Base-by-base conservation (phyloP, 2,113 vertebrate species). In the Choloepus hoffmanni region DNA sequence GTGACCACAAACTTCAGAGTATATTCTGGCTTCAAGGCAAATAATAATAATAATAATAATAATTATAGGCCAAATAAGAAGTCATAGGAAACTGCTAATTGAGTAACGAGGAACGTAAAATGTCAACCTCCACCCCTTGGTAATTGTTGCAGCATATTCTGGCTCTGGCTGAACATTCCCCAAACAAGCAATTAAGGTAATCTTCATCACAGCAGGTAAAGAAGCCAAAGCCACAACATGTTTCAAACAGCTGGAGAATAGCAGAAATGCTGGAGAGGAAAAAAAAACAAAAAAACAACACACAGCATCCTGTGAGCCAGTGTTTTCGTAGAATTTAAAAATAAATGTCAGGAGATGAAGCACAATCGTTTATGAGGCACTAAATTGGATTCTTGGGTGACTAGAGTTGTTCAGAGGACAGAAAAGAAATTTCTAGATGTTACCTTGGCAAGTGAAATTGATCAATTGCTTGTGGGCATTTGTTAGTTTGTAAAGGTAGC, bases 241-340 rank as follows among this genome's bases (percentile, higher is more conserved):
- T 97, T 98, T 98, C 55, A 85, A 98, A 98, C 97, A 98, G 93
- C 98, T 98, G 98, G 94, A 63, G 65, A 98, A 97, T 68, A 97
- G 84, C 89, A 96, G 89, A 98, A 82, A 85, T 94, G 93, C 90
- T 96, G 76, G 95, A 93, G 13, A 68, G n/a, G 4, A 1, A 33
- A 33, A 63, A 14, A 74, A 53, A 58, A 36, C 2, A 68, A 72
- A 33, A 81, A 67, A 45, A 2, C 84, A n/a, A 85, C 50, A 50
- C 18, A 40, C 28, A 94, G 74, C 94, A 79, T 97, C 91, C 92
- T 94, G 62, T 92, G 96, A 98, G 94, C 89, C 85, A 36, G 72
- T 91, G 90, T 96, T 97, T 95, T 98, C 68, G 7, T 26, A 72
- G 92, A 95, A 97, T 96, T 97, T 97, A 97, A 97, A 98, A 98